A percentile compares a stretch with the other conserved stretches of the same genome.
These are phyloP conservation scores for Phytoseiulus persimilis DNA, from an alignment of 2,888 invertebrate species.

Conservation along the genomic window DNA sequence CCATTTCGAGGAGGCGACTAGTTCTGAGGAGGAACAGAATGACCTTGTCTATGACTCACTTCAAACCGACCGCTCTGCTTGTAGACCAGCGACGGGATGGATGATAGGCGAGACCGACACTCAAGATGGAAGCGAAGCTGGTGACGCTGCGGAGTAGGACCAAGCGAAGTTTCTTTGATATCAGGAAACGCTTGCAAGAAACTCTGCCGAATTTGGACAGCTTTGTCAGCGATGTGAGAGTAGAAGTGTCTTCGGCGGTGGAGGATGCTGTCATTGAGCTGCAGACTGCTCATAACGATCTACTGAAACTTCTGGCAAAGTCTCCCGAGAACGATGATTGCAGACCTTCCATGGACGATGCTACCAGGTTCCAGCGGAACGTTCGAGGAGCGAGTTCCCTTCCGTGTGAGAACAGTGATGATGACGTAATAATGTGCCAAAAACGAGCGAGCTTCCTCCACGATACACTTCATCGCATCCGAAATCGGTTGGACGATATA, in stretches of 20 bases:
- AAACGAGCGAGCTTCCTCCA: not conserved
- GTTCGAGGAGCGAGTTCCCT: not conserved
- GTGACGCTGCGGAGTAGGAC: not conserved
- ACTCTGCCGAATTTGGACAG: not conserved
- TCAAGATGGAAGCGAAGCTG: not conserved
- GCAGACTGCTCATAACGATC: not conserved
- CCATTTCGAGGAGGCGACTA: not conserved
- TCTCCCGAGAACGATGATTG: not conserved
- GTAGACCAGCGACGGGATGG: not conserved
- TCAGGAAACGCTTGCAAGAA: not conserved
- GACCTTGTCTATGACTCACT: not conserved
- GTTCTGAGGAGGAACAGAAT: not conserved
- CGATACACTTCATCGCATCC: not conserved
- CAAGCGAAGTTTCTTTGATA: not conserved
- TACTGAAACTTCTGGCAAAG: not conserved
- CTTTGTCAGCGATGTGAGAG: not conserved
- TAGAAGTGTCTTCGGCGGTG: not conserved
- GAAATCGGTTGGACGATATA: not conserved
- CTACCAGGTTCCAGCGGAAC: not conserved
- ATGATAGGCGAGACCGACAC: not conserved
- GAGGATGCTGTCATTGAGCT: not conserved
- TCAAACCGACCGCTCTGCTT: not conserved
- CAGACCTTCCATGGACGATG: not conserved
- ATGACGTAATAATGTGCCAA: not conserved
- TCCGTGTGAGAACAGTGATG: not conserved